Percentiles rank a stretch among this genome's conserved stretches.
These are phyloP conservation scores for Camponotus pennsylvanicus DNA, from an alignment of 1,140 invertebrate genomes.

Conservation along the genomic window DNA sequence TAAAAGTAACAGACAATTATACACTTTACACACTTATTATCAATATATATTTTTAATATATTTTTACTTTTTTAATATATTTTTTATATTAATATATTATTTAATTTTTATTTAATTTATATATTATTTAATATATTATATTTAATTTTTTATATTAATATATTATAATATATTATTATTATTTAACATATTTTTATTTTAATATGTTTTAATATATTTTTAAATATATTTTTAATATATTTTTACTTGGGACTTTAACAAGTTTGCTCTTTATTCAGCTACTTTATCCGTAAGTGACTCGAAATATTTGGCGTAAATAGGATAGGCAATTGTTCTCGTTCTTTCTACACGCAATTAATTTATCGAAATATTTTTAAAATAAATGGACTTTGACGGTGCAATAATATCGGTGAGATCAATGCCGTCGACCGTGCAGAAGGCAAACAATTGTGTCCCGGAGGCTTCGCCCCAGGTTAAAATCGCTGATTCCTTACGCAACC, in stretches of 20 bases:
- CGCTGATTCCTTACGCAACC: constrained; percentile 58
- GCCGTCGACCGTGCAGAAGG: constrained; percentile 6
- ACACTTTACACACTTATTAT: neutral
- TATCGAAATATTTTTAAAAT: neutral
- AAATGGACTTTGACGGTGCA: neutral
- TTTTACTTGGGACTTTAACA: neutral
- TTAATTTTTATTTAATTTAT: too few relatives aligned
- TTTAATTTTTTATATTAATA: too few relatives aligned
- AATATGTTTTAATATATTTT: too few relatives aligned
- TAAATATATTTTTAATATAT: too few relatives aligned
- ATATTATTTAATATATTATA: too few relatives aligned
- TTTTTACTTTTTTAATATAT: too few relatives aligned
- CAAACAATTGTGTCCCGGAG: constrained; percentile 43
- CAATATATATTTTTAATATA: neutral
- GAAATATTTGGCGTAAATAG: neutral
- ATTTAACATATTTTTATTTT: too few relatives aligned
- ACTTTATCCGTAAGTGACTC: neutral
- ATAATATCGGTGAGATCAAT: constrained; percentile 4
- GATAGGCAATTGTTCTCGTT: neutral
- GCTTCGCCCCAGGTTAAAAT: constrained; percentile 47
- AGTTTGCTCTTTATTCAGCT: neutral
- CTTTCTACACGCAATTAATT: neutral
- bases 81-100: too few relatives aligned
- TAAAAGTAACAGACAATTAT: neutral
- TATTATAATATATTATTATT: too few relatives aligned